These are phyloP conservation scores for Adela reaumurella DNA, from an alignment of 2,888 invertebrate species.

Conservation along the genomic window DNA sequence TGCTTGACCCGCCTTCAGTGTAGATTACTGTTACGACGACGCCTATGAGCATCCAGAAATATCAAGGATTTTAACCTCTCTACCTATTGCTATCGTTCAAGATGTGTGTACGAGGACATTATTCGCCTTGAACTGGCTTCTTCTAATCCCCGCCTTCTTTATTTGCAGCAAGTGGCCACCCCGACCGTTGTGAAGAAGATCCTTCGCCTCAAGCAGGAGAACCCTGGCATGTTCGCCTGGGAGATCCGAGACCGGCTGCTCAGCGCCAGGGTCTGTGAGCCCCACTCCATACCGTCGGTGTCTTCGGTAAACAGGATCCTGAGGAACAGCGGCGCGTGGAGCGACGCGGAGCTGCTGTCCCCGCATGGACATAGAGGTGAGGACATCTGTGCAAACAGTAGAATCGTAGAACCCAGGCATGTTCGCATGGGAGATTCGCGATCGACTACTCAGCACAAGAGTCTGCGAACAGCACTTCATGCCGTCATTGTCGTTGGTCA, in stretches of 20 bases:
- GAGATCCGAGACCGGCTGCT: slow-evolving; percentile 90
- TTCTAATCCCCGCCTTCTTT: no score
- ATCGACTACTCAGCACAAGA: slow-evolving; percentile 82
- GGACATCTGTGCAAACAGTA: no score
- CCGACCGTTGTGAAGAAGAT: slow-evolving; percentile 95
- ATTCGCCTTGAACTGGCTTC: no score
- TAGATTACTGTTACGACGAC: no score
- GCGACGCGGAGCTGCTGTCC: slow-evolving; percentile 48
- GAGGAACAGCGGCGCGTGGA: slow-evolving; percentile 81
- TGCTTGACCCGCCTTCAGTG: no score
- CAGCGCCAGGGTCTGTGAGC: slow-evolving; percentile 86
- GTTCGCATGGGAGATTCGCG: slow-evolving; percentile 96
- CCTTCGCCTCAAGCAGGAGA: slow-evolving; percentile 88
- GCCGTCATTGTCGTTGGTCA: slow-evolving; percentile 93
- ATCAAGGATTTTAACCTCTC: no score
- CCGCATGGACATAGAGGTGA: slow-evolving; percentile 30
- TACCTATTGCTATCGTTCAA: no score
- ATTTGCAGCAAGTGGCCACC: slow-evolving; percentile 88
- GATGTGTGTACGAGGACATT: no score
- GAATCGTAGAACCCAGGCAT: slow-evolving; percentile 92
- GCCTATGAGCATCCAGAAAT: no score
- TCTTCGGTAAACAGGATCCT: slow-evolving; percentile 93
- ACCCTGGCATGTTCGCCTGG: slow-evolving; percentile 96
- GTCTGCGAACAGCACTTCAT: slow-evolving; percentile 89
- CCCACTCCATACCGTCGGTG: slow-evolving; percentile 87